phyloP scores from a whole-genome alignment of 1,140 invertebrate genomes.

The Caenorhabditis latens region DNA sequence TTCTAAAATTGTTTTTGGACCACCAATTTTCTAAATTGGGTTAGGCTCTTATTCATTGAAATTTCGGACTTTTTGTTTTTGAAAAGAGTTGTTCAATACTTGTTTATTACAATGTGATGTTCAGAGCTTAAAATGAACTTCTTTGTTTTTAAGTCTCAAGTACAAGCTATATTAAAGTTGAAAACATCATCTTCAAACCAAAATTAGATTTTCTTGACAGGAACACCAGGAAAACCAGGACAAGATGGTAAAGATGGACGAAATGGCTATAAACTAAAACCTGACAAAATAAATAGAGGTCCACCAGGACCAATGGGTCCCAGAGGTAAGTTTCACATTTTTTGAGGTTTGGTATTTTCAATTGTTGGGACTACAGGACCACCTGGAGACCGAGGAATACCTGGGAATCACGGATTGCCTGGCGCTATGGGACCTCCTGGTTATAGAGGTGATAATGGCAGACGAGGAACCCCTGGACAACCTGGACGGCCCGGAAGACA shows the following conservation, averaged over 20 bases:
- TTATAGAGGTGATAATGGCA: conserved; percentile 39
- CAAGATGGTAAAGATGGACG: conserved; percentile 56
- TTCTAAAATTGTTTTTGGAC: not conserved
- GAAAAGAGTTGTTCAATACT: too few relatives aligned
- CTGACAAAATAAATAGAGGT: conserved; percentile 40
- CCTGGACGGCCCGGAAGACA: conserved; percentile 48
- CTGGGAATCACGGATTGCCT: conserved; percentile 58
- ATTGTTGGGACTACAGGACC: not conserved
- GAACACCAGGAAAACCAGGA: conserved; percentile 52
- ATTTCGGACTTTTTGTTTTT: too few relatives aligned
- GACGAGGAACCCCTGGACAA: conserved; percentile 50
- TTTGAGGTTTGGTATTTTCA: not conserved
- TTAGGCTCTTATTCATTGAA: too few relatives aligned
- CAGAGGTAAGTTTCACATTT: conserved; percentile 56
- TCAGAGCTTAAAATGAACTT: too few relatives aligned
- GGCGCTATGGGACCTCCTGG: conserved; percentile 60
- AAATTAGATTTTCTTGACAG: conserved; percentile 47
- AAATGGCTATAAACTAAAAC: not conserved
- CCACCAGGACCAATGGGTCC: conserved; percentile 72
- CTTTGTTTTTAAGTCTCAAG: too few relatives aligned
- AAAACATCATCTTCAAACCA: not conserved
- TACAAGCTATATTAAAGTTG: too few relatives aligned
- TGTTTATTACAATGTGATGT: too few relatives aligned
- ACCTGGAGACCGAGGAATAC: conserved; percentile 68
- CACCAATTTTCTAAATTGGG: not conserved